Conservation (phyloP, 2,888 invertebrate genomes). For the Andricus quercusramuli region DNA sequence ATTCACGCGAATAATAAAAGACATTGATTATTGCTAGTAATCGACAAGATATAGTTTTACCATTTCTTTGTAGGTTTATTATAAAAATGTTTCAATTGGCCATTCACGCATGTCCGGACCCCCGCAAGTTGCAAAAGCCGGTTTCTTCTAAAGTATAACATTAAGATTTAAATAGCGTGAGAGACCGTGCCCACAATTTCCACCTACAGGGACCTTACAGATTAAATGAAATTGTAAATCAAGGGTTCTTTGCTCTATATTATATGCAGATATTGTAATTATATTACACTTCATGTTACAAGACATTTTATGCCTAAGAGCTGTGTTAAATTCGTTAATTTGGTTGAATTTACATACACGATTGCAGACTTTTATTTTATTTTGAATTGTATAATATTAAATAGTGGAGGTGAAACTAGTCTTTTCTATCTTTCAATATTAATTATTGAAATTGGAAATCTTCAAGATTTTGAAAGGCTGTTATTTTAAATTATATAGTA, state of each 20-base stretch:
- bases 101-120: constrained; percentile 6
- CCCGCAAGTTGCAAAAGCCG: background rate
- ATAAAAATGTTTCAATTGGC: background rate
- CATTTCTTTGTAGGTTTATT: background rate
- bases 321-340: no score
- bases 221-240: background rate
- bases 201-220: background rate
- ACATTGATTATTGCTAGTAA: background rate
- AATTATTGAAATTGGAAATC: no score
- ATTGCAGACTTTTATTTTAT: no score
- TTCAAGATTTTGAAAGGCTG: no score
- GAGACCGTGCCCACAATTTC: background rate
- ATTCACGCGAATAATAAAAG: background rate
- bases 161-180: constrained; percentile 12
- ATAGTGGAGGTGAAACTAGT: no score
- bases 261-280: background rate
- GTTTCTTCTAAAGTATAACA: background rate
- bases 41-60: background rate
- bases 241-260: background rate
- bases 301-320: background rate
- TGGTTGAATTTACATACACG: background rate
- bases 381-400: no score
- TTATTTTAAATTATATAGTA: no score
- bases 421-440: no score
- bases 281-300: background rate